These are phyloP conservation scores for Hirundichthys speculiger DNA, from an alignment of 2,113 vertebrate genomes.

Conservation along the genomic window DNA sequence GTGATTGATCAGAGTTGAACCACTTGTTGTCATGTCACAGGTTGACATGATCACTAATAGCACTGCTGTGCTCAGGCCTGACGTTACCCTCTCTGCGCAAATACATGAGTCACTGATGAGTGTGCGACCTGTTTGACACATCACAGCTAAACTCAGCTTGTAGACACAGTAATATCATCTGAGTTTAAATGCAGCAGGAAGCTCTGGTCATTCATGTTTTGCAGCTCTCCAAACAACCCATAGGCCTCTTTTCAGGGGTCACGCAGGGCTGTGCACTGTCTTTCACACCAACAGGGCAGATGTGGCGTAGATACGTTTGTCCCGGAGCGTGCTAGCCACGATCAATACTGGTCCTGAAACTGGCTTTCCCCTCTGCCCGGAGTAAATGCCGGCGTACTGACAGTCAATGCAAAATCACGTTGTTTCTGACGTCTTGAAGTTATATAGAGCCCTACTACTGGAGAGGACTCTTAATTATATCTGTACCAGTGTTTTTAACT, in stretches of 20 bases:
- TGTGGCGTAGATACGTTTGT: constrained; percentile 34
- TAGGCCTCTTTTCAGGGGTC: constrained; percentile 7
- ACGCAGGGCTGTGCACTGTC: neutral
- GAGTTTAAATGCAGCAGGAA: too few relatives aligned
- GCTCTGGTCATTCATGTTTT: neutral
- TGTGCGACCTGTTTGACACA: constrained; percentile 10
- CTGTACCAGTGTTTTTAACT: neutral
- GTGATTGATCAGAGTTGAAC: constrained; percentile 26
- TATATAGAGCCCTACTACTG: neutral
- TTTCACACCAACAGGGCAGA: constrained; percentile 7
- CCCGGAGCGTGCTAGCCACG: constrained; percentile 28
- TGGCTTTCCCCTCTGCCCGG: constrained; percentile 16
- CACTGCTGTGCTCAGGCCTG: constrained; percentile 18
- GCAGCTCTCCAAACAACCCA: neutral
- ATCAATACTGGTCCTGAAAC: constrained; percentile 61
- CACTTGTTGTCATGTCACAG: neutral
- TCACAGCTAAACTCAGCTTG: constrained; percentile 2
- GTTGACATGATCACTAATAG: constrained; percentile 20
- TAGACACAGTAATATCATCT: too few relatives aligned
- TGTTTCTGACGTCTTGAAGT: constrained; percentile 1
- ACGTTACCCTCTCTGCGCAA: constrained; percentile 20
- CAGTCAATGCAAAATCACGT: neutral
- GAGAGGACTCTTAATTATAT: neutral
- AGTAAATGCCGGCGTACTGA: constrained; percentile 11
- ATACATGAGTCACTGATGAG: neutral